Conservation (phyloP, 2,113 vertebrate genomes). For the Sinocyclocheilus anophthalmus region DNA sequence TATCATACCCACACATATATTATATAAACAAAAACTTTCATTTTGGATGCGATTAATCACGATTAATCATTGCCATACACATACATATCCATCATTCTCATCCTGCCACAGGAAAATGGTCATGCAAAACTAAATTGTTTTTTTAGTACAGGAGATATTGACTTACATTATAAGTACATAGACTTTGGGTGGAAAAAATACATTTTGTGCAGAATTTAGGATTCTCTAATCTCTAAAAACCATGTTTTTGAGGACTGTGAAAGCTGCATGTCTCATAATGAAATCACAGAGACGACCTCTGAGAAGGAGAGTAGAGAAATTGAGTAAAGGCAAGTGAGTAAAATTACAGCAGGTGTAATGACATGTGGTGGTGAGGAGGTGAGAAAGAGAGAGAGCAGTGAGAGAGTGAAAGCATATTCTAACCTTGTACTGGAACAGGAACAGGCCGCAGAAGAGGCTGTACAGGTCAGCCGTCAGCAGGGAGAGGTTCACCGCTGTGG, state of each 20-base stretch:
- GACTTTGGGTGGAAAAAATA: background rate
- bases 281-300: background rate
- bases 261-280: background rate
- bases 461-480: conserved; percentile 92
- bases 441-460: conserved; percentile 91
- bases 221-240: background rate
- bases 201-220: background rate
- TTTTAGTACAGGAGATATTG: background rate
- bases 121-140: background rate
- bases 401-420: conserved; percentile 44
- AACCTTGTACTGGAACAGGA: conserved; percentile 96
- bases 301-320: background rate
- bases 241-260: background rate
- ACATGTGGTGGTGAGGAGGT: background rate
- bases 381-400: background rate
- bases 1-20: too few species aligned
- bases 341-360: background rate
- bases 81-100: background rate
- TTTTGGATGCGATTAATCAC: too few species aligned
- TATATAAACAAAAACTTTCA: too few species aligned
- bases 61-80: background rate
- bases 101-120: background rate
- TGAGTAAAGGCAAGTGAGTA: background rate
- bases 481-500: conserved; percentile 90
- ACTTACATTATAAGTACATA: background rate